Base-by-base conservation (phyloP, 2,888 invertebrate genomes). In the Brachypalpus laphriformis region DNA sequence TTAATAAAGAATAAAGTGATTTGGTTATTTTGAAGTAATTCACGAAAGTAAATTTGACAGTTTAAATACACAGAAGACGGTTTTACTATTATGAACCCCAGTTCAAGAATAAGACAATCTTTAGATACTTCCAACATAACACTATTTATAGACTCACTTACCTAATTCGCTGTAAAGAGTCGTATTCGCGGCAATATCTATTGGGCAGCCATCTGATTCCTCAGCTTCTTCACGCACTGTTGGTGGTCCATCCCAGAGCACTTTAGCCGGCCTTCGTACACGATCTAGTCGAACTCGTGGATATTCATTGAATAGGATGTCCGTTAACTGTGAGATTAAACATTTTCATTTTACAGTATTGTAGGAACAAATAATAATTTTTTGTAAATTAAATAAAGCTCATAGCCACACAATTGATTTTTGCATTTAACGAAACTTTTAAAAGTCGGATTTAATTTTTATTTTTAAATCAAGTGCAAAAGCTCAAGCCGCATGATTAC, bases 261-360 rank as follows among this genome's bases (percentile, higher is more conserved):
- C 89, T 87, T 90, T 91, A 11, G 88, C 89, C 1, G 91, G 90
- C 82, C 94, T 93, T 56, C 94, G 94, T 0, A 95, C 94, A 0
- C 95, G 95, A 89, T 95, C 95, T 87, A 95, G 91, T 34, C 95
- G 93, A 2, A 95, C 93, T 2, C 94, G 93, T 22, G 94, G 95
- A 87, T 94, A 91, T 87, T 92, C 92, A 87, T 91, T 91, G 83
- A 91, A 92, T 63, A 91, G 89, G 11, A 91, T 90, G 88, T 92
- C 92, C 34, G 91, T 91, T 74, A 91, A 87, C 92, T 92, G 78
- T 34, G 61, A 40, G 11, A 63, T 45, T 11, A 54, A 28, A 59
- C 40, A 25, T 56, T 34, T 71, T n/a, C n/a, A n/a, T n/a, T n/a
- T 56, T 72, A 49, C 22, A 16, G 5, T 25, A 25, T 2, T 25